Conservation (phyloP, 30 jellyfish, hydroid and myxozoan genomes). For the Hydractinia echinata region DNA sequence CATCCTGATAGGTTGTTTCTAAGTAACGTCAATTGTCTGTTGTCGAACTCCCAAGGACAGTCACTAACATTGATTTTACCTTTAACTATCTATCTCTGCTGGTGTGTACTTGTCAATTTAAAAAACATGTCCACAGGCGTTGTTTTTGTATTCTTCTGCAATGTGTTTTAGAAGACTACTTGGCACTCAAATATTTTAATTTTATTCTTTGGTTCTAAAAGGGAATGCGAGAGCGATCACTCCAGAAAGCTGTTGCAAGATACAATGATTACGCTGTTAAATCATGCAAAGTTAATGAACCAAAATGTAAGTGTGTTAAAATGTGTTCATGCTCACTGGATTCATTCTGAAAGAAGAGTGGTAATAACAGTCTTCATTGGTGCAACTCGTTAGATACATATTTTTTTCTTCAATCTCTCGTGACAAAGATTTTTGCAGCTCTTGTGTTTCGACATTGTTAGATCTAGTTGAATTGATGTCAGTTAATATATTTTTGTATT, state of each 20-base stretch:
- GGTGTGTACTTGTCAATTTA: not conserved
- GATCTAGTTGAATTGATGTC: no score
- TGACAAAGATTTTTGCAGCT: no score
- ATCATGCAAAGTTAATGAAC: conserved; percentile 66
- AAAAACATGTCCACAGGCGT: not conserved
- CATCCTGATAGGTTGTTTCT: no score
- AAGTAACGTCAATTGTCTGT: no score
- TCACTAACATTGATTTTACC: no score
- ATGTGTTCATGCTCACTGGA: not conserved
- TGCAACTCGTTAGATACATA: no score
- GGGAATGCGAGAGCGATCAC: conserved; percentile 88
- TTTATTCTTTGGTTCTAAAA: conserved; percentile 16
- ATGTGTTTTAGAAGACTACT: not conserved
- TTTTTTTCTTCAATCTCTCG: no score
- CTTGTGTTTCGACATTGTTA: no score
- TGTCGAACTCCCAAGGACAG: no score
- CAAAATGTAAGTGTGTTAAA: conserved; percentile 64
- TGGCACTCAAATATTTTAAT: not conserved
- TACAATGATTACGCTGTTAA: conserved; percentile 70
- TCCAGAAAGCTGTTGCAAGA: conserved; percentile 79
- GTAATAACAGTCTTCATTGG: not conserved
- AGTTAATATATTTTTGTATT: no score
- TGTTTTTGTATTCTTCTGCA: not conserved
- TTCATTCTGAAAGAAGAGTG: not conserved
- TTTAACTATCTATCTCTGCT: not conserved